phyloP scores from a whole-genome alignment of 2,113 vertebrate species.

The Corvus moneduloides region DNA sequence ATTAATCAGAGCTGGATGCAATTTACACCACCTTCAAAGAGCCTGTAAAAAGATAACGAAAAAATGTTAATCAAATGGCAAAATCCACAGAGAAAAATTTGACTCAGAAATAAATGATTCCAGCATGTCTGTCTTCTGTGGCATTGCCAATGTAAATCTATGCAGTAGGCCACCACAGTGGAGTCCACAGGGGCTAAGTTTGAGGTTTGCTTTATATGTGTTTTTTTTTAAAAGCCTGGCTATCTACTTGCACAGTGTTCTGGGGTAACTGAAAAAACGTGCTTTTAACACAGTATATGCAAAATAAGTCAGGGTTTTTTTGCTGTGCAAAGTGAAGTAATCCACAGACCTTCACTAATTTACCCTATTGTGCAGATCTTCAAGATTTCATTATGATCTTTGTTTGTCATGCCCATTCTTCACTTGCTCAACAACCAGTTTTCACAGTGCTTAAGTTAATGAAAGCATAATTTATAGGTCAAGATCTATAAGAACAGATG shows the following conservation, averaged over 20 bases:
- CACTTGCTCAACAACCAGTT: background rate
- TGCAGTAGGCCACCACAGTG: slow-evolving; percentile 41
- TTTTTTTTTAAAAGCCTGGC: background rate
- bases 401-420: background rate
- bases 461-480: background rate
- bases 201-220: background rate
- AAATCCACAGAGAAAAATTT: slow-evolving; percentile 44
- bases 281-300: background rate
- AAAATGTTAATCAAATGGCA: slow-evolving; percentile 50
- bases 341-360: background rate
- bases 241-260: background rate
- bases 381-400: background rate
- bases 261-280: background rate
- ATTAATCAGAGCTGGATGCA: slow-evolving; percentile 33
- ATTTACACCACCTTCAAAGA: slow-evolving; percentile 48
- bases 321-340: background rate
- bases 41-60: slow-evolving; percentile 50
- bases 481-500: background rate
- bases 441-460: background rate
- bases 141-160: slow-evolving; percentile 59
- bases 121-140: slow-evolving; percentile 38
- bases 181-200: slow-evolving; percentile 1
- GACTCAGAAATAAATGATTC: slow-evolving; percentile 61
- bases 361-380: background rate
- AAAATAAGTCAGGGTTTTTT: background rate